Evolutionary conservation across 2,888 invertebrate genomes (phyloP), one percentile per base, ranked within the genome.

Genomic region (Proisotoma minuta): DNA sequence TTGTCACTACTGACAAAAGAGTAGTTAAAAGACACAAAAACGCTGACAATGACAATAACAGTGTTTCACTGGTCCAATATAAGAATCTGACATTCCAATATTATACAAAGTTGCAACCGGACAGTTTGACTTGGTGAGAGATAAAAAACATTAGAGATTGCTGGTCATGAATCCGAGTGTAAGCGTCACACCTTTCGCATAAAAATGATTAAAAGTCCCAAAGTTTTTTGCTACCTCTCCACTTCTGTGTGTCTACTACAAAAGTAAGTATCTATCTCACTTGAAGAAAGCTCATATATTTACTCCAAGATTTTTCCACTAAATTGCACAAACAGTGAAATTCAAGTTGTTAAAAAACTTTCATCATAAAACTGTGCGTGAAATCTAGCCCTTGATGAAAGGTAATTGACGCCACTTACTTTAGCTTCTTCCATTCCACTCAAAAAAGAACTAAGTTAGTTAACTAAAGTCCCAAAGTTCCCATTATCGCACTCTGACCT

Each of bases 161-260:
- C 34, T 34, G 15, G 15, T 15, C 15, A 15, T 43, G 43, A 43
- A 43, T 43, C 43, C 15, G 43, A 43, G 43, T 20, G 43, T 43
- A 52, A 20, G 39, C 39, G 34, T 18, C 39, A 39, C 22, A 34
- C 29, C 53, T 20, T 54, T 15, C 34, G 27, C 54, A 60, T 60
- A 60, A 60, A 54, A 54, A 60, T 60, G 54, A 60, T 60, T 60
- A 54, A 54, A 60, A 60, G 54, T 22, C 60, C 29, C 48, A 60
- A 60, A 60, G 29, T 60, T 60, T 60, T 54, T 29, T 60, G 60
- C 60, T 54, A 20, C 20, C 53, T 54, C 22, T 22, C 29, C n/a
- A 22, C 50, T 26, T 43, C 43, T n/a, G 15, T 15, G 34, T 34
- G 34, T 10, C 34, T 34, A 34, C 34, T 15, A 34, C 8, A 34